These are phyloP conservation scores for Poecilia picta DNA, from an alignment of 2,797 vertebrate genomes.

Conservation along the genomic window DNA sequence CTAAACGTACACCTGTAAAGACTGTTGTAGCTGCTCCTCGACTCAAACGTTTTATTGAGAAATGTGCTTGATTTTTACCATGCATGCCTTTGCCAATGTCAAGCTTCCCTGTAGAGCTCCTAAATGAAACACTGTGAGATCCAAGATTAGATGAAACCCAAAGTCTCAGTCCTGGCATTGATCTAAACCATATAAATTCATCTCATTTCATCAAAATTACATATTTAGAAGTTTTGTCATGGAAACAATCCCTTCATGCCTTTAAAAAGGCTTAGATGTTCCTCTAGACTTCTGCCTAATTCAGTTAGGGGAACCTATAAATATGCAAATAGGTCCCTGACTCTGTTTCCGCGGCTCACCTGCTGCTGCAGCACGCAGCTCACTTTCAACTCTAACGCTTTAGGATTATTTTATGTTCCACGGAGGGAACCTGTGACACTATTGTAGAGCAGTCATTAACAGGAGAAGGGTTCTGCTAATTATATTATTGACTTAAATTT, in stretches of 20 bases:
- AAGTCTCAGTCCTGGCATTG: slow-evolving; percentile 18
- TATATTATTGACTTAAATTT: neutral
- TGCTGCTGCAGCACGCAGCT: neutral
- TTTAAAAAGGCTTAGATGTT: neutral
- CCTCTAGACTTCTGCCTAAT: slow-evolving; percentile 1
- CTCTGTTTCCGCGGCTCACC: neutral
- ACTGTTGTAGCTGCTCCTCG: neutral
- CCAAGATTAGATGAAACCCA: slow-evolving; percentile 31
- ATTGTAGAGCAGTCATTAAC: neutral
- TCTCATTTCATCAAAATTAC: slow-evolving; percentile 5
- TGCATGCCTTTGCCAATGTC: neutral
- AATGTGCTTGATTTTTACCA: neutral
- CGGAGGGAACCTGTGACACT: neutral
- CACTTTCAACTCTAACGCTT: neutral
- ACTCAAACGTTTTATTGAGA: neutral
- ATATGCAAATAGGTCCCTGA: slow-evolving; percentile 11
- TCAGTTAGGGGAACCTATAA: slow-evolving; percentile 11
- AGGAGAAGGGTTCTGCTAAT: neutral
- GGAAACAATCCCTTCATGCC: slow-evolving; percentile 4
- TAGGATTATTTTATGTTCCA: neutral
- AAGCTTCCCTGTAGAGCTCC: neutral
- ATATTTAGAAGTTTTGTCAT: slow-evolving; percentile 12
- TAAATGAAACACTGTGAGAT: slow-evolving; percentile 26
- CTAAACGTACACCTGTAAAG: neutral
- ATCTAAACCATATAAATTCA: slow-evolving; percentile 14